Base-by-base conservation (phyloP, 2,888 invertebrate species). In the Leistus spinibarbis region DNA sequence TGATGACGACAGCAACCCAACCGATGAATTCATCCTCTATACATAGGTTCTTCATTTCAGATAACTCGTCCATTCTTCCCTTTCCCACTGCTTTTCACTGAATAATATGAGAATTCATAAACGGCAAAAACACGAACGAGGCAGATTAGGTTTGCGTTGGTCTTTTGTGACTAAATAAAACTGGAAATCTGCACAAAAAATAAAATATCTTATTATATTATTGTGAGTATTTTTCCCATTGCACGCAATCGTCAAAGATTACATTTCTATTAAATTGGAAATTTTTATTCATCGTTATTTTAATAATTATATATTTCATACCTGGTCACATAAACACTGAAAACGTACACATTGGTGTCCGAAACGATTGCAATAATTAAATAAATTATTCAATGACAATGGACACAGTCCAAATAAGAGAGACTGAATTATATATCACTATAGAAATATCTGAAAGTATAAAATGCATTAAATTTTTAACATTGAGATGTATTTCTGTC, bases 11-110 rank as follows among this genome's bases (percentile, higher is more conserved):
- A 65, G 16, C 66, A 9, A 27, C 27, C 40, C 27, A 22, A 16
- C 60, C 64, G 64, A 70, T 70, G 69, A 70, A 71, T 71, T 64
- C 71, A 71, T 71, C 57, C 71, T 57, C 69, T 71, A 71, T 71
- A 71, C 71, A 71, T 71, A 71, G 71, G 64, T 71, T 64, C 64
- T 71, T 71, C 71, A 54, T 56, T 69, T 69, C 71, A 63, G 71
- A 71, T 71, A 71, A 71, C 54, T 64, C 54, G 63, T 24, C 54
- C 54, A 64, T 40, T 40, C 40, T 40, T 40, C 40, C 5, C n/a
- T n/a, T 40, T 13, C 40, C 13, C 40, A 10, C 40, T 40, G 1
- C 40, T 40, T 40, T 13, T 40, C 13, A 40, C 40, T 40, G 40
- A 40, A 40, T 40, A 71, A 71, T 63, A 71, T 71, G 64, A 64